These are phyloP conservation scores for Colletes latitarsis DNA, from an alignment of 1,140 invertebrate genomes.

Conservation along the genomic window DNA sequence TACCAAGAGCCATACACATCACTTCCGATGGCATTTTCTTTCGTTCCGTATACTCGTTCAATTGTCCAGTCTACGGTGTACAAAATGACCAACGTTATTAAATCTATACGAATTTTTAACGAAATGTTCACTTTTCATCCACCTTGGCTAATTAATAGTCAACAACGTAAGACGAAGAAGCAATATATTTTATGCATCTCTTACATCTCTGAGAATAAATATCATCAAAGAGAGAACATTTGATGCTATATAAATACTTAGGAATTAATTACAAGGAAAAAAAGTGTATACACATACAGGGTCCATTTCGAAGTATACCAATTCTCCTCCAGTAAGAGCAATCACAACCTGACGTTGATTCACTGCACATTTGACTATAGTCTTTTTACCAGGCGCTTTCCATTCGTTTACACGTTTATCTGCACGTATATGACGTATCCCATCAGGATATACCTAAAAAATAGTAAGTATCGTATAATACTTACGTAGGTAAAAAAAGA, in stretches of 20 bases:
- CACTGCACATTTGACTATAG: conserved; percentile 98
- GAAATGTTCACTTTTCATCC: conserved; percentile 51
- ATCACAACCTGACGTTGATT: conserved; percentile 99
- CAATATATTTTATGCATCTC: conserved; percentile 69
- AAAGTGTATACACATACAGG: conserved; percentile 86
- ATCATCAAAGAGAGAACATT: conserved; percentile 71
- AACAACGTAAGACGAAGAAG: conserved; percentile 47
- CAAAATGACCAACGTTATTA: neutral
- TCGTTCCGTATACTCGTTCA: conserved; percentile 98
- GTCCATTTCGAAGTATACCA: conserved; percentile 99
- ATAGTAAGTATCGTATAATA: neutral
- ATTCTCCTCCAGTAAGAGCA: conserved; percentile 97
- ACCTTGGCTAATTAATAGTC: neutral
- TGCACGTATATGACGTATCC: conserved; percentile 98
- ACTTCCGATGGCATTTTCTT: conserved; percentile 98
- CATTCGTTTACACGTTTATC: conserved; percentile 99
- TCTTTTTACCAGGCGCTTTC: conserved; percentile 98
- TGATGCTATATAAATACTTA: conserved; percentile 45
- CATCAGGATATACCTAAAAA: conserved; percentile 95
- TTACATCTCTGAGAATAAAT: conserved; percentile 71
- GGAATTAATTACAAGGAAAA: neutral
- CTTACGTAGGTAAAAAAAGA: neutral
- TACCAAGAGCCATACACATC: conserved; percentile 98
- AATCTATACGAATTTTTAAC: neutral
- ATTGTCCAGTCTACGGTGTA: conserved; percentile 91